These are phyloP conservation scores for Gadopsis bispinosus DNA, from an alignment of 2,797 vertebrate species.

Conservation along the genomic window DNA sequence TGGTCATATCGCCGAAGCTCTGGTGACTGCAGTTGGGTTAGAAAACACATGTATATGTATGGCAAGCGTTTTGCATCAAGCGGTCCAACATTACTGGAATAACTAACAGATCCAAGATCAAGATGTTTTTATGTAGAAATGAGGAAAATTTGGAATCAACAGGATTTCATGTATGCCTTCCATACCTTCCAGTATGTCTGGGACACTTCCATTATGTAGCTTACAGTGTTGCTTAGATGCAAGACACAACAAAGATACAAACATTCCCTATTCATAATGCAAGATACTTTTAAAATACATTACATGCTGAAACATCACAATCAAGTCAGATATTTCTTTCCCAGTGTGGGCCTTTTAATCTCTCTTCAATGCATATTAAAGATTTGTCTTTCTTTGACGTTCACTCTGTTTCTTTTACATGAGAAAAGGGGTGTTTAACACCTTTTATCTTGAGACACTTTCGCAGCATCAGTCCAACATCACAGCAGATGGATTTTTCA, in stretches of 20 bases:
- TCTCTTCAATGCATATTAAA: constrained; percentile 34
- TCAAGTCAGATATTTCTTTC: constrained; percentile 32
- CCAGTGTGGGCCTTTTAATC: constrained; percentile 29
- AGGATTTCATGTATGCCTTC: constrained; percentile 7
- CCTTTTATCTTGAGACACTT: constrained; percentile 67
- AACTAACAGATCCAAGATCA: constrained; percentile 3
- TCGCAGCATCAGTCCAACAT: constrained; percentile 60
- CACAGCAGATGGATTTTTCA: constrained; percentile 68
- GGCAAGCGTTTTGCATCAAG: neutral
- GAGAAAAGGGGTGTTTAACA: constrained; percentile 57
- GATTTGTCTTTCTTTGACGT: constrained; percentile 23
- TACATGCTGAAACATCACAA: constrained; percentile 32
- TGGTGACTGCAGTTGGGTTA: constrained; percentile 2
- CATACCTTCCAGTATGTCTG: neutral
- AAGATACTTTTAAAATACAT: constrained; percentile 36
- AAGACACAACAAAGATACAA: constrained; percentile 35
- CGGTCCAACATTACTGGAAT: neutral
- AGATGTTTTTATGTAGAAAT: neutral
- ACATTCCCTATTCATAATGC: constrained; percentile 14
- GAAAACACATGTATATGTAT: constrained; percentile 7
- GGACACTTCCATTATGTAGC: constrained; percentile 50
- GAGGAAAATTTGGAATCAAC: constrained; percentile 4
- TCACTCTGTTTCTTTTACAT: constrained; percentile 47
- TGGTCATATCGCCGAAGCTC: constrained; percentile 12
- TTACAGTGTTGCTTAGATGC: constrained; percentile 46